Percentiles rank a stretch among this genome's conserved stretches.
These are phyloP conservation scores for Aurelia sp. DNA, from an alignment of 30 jellyfish, hydroid and myxozoan genomes.

Conservation along the genomic window DNA sequence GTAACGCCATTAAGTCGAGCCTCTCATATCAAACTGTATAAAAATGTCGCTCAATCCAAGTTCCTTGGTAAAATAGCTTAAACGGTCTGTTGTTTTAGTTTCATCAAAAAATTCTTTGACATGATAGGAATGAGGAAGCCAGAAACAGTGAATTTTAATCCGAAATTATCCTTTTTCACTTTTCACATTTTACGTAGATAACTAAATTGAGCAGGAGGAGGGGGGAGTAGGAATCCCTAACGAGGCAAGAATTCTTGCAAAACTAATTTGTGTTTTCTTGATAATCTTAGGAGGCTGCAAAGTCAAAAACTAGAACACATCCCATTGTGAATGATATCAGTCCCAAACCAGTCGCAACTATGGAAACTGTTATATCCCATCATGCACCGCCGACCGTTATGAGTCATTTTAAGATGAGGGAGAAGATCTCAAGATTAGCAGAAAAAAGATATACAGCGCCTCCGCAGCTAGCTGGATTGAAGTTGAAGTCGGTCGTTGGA, in stretches of 20 bases:
- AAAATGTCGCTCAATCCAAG: no score
- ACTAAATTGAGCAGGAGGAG: no score
- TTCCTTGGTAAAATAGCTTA: no score
- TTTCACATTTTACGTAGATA: no score
- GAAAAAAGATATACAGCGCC: slow-evolving; percentile 93
- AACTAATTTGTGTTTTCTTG: not conserved
- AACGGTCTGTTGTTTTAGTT: no score
- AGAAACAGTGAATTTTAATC: no score
- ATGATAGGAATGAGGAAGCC: no score
- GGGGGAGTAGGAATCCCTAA: not conserved
- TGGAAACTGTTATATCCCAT: slow-evolving; percentile 56
- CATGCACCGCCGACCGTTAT: slow-evolving; percentile 87
- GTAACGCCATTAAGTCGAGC: no score
- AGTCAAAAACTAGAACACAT: not conserved
- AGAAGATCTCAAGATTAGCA: slow-evolving; percentile 74
- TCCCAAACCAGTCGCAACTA: slow-evolving; percentile 53
- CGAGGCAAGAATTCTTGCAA: not conserved
- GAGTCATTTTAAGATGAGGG: slow-evolving; percentile 82
- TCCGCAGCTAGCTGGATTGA: slow-evolving; percentile 83
- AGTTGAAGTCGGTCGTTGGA: slow-evolving; percentile 80
- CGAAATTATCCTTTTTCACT: no score
- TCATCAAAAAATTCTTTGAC: no score
- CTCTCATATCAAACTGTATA: no score
- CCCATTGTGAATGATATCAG: slow-evolving; percentile 26
- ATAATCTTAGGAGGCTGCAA: slow-evolving; percentile 6